Conservation (phyloP, 2,888 invertebrate species). For the Platycheirus rosarum region DNA sequence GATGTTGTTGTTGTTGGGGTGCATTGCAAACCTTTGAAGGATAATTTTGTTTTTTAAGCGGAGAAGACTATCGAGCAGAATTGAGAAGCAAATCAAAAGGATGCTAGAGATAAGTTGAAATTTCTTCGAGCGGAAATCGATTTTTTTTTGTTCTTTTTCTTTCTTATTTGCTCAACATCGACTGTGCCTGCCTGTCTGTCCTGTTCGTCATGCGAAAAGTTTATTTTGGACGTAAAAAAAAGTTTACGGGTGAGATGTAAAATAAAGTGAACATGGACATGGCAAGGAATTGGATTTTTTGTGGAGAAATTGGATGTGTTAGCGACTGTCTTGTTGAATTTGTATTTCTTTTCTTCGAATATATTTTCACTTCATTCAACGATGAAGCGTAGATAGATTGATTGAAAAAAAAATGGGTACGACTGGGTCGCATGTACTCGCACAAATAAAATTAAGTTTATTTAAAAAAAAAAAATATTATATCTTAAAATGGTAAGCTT, state of each 20-base stretch:
- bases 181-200: conserved; percentile 23
- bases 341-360: conserved; percentile 11
- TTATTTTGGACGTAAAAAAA: conserved; percentile 8
- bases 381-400: conserved; percentile 6
- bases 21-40: conserved; percentile 36
- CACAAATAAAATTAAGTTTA: too few species aligned
- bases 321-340: conserved; percentile 44
- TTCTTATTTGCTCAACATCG: too few species aligned
- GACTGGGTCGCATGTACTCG: too few species aligned
- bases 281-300: conserved; percentile 59
- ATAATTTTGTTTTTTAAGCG: conserved; percentile 39
- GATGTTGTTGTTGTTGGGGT: background rate
- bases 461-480: too few species aligned
- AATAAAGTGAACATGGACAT: conserved; percentile 64
- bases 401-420: too few species aligned
- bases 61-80: conserved; percentile 3
- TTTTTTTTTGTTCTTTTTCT: conserved; percentile 17
- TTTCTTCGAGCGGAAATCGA: conserved; percentile 63
- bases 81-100: conserved; percentile 56
- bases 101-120: conserved; percentile 43
- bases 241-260: conserved; percentile 44
- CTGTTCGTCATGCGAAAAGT: conserved; percentile 27
- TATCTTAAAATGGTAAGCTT: too few species aligned
- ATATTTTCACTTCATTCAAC: conserved; percentile 33
- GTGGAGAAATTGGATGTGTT: conserved; percentile 56